A percentile compares a stretch with the other conserved stretches of the same genome.
Conservation (phyloP, 1,140 invertebrate genomes). For the Trichogramma pretiosum region DNA sequence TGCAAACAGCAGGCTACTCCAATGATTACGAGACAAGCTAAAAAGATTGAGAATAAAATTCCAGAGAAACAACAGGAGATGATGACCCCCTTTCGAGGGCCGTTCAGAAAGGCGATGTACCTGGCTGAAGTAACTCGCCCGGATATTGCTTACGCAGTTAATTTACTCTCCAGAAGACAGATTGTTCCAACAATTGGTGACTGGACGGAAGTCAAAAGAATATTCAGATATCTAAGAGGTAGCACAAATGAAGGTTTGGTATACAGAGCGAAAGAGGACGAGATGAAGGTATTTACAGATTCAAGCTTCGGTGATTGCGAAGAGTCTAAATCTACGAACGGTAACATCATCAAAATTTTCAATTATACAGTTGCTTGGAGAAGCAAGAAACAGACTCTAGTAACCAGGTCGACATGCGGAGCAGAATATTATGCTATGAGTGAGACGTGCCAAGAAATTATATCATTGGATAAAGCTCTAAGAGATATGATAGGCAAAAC, state of each 20-base stretch:
- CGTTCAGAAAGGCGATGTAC: constrained; percentile 33
- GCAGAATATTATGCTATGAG: too few relatives aligned
- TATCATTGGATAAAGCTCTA: too few relatives aligned
- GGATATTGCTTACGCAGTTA: too few relatives aligned
- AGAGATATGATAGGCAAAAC: constrained; percentile 11
- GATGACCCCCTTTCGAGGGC: constrained; percentile 28
- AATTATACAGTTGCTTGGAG: constrained; percentile 23
- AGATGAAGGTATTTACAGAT: constrained; percentile 17
- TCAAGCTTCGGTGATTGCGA: constrained; percentile 17
- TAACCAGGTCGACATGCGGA: too few relatives aligned
- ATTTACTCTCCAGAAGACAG: constrained; percentile 25
- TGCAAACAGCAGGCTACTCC: constrained; percentile 27
- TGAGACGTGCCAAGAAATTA: constrained; percentile 23
- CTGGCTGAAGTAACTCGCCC: constrained; percentile 28
- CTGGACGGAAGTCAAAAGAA: constrained; percentile 25
- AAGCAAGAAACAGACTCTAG: constrained; percentile 23
- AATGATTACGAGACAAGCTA: constrained; percentile 17
- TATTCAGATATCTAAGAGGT: constrained; percentile 29
- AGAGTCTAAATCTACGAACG: constrained; percentile 2
- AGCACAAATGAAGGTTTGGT: constrained; percentile 11
- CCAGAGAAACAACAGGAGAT: constrained; percentile 15
- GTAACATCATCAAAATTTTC: constrained; percentile 13
- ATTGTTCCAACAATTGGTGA: constrained; percentile 22
- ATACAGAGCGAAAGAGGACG: constrained; percentile 11
- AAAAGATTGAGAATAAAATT: constrained; percentile 9